Conservation (phyloP, 2,113 vertebrate species). For the Nothobranchius furzeri region DNA sequence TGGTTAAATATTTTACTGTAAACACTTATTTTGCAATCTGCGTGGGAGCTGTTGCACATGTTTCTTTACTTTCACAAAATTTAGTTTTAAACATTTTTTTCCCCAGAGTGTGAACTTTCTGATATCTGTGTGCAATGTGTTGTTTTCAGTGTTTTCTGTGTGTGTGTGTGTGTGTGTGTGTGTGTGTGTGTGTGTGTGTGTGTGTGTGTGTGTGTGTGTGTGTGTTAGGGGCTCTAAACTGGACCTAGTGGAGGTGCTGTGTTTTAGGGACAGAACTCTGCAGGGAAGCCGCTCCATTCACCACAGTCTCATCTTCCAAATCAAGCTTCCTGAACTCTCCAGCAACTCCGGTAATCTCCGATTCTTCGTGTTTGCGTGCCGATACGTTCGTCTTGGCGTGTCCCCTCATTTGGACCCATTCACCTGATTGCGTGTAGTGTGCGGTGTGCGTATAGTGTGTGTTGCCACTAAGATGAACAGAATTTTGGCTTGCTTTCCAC, state of each 20-base stretch:
- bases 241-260: slow-evolving; percentile 87
- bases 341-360: slow-evolving; percentile 80
- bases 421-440: not conserved
- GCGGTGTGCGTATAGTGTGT: no score
- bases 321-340: slow-evolving; percentile 84
- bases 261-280: slow-evolving; percentile 92
- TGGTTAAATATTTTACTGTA: not conserved
- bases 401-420: not conserved
- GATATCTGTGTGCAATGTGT: no score
- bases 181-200: no score
- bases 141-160: slow-evolving; percentile 2
- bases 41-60: not conserved
- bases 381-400: not conserved
- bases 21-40: not conserved
- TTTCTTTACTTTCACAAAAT: not conserved
- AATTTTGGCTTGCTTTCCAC: slow-evolving; percentile 4
- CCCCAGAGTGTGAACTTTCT: not conserved
- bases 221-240: slow-evolving; percentile 82
- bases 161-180: no score
- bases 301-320: slow-evolving; percentile 91
- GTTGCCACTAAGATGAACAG: slow-evolving; percentile 2
- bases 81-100: not conserved
- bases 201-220: slow-evolving; percentile 26
- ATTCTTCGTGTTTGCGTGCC: not conserved
- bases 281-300: slow-evolving; percentile 87